Percentiles rank a stretch among this genome's conserved stretches.
These are phyloP conservation scores for Tautogolabrus adspersus DNA, from an alignment of 2,113 vertebrate genomes.

Conservation along the genomic window DNA sequence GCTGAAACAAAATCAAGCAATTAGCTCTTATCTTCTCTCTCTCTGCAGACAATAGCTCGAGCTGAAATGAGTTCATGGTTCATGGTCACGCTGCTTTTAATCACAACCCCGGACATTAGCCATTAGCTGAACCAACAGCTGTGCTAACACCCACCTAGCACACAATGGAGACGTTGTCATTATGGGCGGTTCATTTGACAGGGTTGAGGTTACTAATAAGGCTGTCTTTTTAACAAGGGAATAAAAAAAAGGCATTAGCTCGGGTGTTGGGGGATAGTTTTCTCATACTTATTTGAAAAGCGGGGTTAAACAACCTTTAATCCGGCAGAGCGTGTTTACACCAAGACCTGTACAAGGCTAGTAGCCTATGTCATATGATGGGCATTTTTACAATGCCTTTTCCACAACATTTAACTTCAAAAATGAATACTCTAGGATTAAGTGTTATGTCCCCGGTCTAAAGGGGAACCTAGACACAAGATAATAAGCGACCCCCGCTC, in stretches of 20 bases:
- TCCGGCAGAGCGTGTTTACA: not conserved
- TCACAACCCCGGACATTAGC: slow-evolving; percentile 69
- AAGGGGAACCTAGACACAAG: too few species aligned
- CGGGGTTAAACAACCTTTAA: slow-evolving; percentile 16
- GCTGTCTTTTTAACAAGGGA: slow-evolving; percentile 52
- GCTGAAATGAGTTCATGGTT: slow-evolving; percentile 69
- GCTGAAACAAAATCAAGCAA: slow-evolving; percentile 66
- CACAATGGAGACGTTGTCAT: slow-evolving; percentile 64
- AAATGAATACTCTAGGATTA: too few species aligned
- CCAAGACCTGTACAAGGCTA: slow-evolving; percentile 14
- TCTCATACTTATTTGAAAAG: slow-evolving; percentile 18
- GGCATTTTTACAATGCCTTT: not conserved
- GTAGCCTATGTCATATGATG: not conserved
- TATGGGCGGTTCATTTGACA: slow-evolving; percentile 62
- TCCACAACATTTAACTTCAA: too few species aligned
- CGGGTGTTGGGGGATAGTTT: slow-evolving; percentile 28
- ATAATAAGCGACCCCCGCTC: too few species aligned
- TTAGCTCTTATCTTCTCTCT: slow-evolving; percentile 72
- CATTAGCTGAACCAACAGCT: slow-evolving; percentile 59
- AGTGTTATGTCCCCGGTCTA: too few species aligned
- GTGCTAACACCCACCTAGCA: slow-evolving; percentile 50
- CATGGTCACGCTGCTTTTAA: slow-evolving; percentile 65
- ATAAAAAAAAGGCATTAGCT: slow-evolving; percentile 46
- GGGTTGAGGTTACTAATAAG: slow-evolving; percentile 67
- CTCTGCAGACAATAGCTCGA: slow-evolving; percentile 63